phyloP scores from a whole-genome alignment of 2,888 invertebrate genomes.

The Meloe dianella region DNA sequence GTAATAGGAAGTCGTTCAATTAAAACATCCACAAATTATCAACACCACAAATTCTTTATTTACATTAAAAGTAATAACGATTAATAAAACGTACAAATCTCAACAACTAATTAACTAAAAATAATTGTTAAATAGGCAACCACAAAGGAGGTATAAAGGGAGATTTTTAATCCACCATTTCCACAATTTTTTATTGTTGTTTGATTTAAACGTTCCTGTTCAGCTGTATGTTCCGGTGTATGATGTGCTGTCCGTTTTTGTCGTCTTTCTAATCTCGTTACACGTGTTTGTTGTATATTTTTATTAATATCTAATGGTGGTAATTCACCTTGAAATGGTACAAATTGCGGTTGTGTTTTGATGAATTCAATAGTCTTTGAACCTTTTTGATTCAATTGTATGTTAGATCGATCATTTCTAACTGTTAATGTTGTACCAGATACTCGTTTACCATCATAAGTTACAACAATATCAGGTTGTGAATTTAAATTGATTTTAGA shows the following conservation, averaged over 20 bases:
- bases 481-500: constrained; percentile 37
- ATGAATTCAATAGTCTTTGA: constrained; percentile 67
- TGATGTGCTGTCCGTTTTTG: constrained; percentile 51
- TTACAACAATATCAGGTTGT: constrained; percentile 68
- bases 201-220: constrained; percentile 33
- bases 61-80: constrained; percentile 38
- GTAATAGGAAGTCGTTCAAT: not conserved
- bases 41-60: constrained; percentile 29
- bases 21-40: not conserved
- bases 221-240: constrained; percentile 48
- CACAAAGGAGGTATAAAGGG: constrained; percentile 21
- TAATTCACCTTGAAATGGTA: constrained; percentile 75
- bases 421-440: constrained; percentile 69
- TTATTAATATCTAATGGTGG: constrained; percentile 65
- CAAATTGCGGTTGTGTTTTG: constrained; percentile 73
- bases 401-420: constrained; percentile 45
- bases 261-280: constrained; percentile 17
- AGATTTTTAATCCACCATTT: constrained; percentile 16
- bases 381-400: constrained; percentile 49
- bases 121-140: constrained; percentile 30
- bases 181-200: not conserved
- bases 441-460: constrained; percentile 78
- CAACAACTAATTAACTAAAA: constrained; percentile 25
- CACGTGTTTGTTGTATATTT: constrained; percentile 48
- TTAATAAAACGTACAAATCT: constrained; percentile 27